Conservation (phyloP, 2,797 vertebrate species). For the Channa striata region DNA sequence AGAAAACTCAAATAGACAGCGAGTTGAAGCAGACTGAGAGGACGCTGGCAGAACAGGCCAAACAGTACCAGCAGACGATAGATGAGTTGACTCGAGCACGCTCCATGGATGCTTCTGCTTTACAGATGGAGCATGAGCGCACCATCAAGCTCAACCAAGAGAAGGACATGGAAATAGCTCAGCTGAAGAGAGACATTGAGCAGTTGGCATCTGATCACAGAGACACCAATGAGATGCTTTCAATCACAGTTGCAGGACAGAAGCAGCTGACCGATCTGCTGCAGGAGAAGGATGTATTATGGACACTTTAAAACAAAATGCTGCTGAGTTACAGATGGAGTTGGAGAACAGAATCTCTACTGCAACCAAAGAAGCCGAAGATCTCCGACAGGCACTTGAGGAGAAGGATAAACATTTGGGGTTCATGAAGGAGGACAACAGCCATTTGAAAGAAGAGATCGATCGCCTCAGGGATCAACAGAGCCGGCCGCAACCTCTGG, state of each 20-base stretch:
- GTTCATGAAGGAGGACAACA: constrained; percentile 97
- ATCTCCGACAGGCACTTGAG: constrained; percentile 86
- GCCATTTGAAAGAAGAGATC: constrained; percentile 95
- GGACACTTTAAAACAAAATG: constrained; percentile 86
- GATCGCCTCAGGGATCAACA: constrained; percentile 94
- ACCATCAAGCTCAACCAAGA: constrained; percentile 89
- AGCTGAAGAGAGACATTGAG: constrained; percentile 86
- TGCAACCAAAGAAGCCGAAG: constrained; percentile 79
- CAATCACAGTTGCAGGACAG: constrained; percentile 91
- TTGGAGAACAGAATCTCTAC: constrained; percentile 77
- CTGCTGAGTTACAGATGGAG: constrained; percentile 83
- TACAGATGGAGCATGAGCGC: constrained; percentile 89
- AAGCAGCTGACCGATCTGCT: constrained; percentile 92
- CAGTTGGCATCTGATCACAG: constrained; percentile 87
- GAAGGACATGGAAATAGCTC: constrained; percentile 89
- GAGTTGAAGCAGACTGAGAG: constrained; percentile 86
- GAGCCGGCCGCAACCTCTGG: constrained; percentile 81
- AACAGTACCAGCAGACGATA: constrained; percentile 88
- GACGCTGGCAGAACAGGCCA: constrained; percentile 83
- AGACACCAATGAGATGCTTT: constrained; percentile 92
- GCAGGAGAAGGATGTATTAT: constrained; percentile 92
- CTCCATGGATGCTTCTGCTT: constrained; percentile 85
- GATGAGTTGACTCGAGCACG: constrained; percentile 85
- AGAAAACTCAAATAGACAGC: constrained; percentile 87
- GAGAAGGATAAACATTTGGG: constrained; percentile 93